Evolutionary conservation across 2,113 vertebrate genomes (phyloP).

Genomic region (Thamnophis sirtalis): DNA sequence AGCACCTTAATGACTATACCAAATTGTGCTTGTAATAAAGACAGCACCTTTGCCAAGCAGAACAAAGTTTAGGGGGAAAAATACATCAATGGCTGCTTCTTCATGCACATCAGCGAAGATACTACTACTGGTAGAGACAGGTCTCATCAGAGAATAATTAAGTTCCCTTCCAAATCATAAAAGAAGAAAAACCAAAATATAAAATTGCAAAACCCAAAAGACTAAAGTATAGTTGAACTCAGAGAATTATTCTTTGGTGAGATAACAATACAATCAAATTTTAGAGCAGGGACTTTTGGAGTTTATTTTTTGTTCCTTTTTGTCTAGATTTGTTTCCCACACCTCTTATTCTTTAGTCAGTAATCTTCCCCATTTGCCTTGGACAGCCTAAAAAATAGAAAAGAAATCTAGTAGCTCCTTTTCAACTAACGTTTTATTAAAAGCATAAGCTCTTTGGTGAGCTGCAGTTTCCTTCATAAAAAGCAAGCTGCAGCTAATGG

Average conservation of each 20-base stretch:
- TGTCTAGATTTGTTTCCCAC: background rate
- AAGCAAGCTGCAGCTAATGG: background rate
- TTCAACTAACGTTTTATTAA: background rate
- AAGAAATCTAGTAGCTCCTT: background rate
- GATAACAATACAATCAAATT: background rate
- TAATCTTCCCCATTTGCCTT: background rate
- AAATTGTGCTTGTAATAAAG: background rate
- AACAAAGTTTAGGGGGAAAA: background rate
- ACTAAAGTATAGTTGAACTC: background rate
- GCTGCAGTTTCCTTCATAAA: background rate
- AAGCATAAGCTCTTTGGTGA: background rate
- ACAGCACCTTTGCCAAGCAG: background rate
- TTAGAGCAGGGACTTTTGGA: background rate
- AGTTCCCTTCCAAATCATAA: background rate
- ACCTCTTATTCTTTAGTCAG: background rate
- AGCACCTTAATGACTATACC: background rate
- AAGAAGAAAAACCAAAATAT: background rate
- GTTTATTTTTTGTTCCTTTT: background rate
- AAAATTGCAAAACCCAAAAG: background rate
- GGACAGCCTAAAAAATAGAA: background rate
- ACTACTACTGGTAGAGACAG: background rate
- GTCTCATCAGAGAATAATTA: background rate
- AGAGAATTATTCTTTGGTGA: background rate
- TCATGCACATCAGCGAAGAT: too few relatives aligned
- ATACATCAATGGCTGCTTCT: background rate